phyloP scores from a whole-genome alignment of 1,140 invertebrate species.

The Scaptomyza graminum region DNA sequence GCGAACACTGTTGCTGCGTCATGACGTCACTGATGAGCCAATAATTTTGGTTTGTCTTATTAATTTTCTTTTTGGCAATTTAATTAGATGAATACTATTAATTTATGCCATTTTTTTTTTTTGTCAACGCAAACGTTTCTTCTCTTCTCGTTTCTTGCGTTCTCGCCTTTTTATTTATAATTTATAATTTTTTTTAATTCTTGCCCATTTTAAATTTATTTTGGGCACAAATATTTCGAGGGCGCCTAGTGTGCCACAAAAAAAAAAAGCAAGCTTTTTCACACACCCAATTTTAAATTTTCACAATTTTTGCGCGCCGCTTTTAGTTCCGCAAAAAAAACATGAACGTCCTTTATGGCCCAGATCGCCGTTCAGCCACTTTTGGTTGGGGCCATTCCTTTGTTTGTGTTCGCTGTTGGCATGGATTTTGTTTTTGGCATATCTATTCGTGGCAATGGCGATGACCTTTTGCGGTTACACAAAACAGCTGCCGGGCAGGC shows the following conservation, averaged over 20 bases:
- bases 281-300: slow-evolving; percentile 24
- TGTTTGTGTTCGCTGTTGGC: background rate
- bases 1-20: slow-evolving; percentile 3
- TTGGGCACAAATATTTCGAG: slow-evolving; percentile 49
- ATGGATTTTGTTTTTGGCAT: slow-evolving; percentile 1
- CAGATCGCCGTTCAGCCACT: slow-evolving; percentile 14
- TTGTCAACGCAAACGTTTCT: slow-evolving; percentile 56
- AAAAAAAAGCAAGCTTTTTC: slow-evolving; percentile 2
- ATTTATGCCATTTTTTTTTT: slow-evolving; percentile 79
- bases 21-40: slow-evolving; percentile 51
- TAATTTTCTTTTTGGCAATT: slow-evolving; percentile 26
- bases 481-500: background rate
- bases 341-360: slow-evolving; percentile 31
- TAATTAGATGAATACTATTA: slow-evolving; percentile 62
- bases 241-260: slow-evolving; percentile 34
- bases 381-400: slow-evolving; percentile 14
- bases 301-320: slow-evolving; percentile 21
- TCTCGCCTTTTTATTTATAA: slow-evolving; percentile 1
- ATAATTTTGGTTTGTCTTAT: slow-evolving; percentile 8
- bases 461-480: slow-evolving; percentile 38
- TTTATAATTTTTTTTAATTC: slow-evolving; percentile 14
- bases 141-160: slow-evolving; percentile 4
- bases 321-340: slow-evolving; percentile 30
- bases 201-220: slow-evolving; percentile 48
- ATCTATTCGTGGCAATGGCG: slow-evolving; percentile 31